Evolutionary conservation across 2,797 vertebrate species (phyloP), one percentile per base, ranked within the genome.

Genomic region (Liasis olivaceus): DNA sequence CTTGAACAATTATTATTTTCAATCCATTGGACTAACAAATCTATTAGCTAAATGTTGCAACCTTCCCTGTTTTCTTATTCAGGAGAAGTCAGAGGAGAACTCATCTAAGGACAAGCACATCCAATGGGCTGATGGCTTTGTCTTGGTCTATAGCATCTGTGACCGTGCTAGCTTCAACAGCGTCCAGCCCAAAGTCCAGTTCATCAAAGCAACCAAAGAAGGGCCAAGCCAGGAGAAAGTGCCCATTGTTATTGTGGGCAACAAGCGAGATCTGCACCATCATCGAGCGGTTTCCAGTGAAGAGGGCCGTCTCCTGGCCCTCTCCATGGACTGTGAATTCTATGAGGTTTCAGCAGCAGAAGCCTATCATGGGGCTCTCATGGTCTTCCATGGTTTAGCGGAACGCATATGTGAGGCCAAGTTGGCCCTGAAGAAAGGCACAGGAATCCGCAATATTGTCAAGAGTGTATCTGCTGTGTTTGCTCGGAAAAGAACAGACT

Each of bases 281-380:
- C 96, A 95, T 0, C 96, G 98, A 9, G 97, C 90, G 0, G 98
- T 98, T 77, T 97, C 98, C 88, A 98, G 98, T 0, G 98, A 98
- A 95, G 98, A 98, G 95, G 98, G 98, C 11, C 95, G 98, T 85
- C 97, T 98, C 59, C 96, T 98, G 91, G 98, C 98, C 1, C 97
- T 98, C 87, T 97, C 97, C 11, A 95, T 97, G 26, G 97, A 98
- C 95, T 98, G 98, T 3, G 97, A 97, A 56, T 98, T 98, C 95
- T 98, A 98, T 0, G 98, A 98, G 93, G 98, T 98, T n/a, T 98
- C 98, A 5, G 98, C 97, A 0, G 98, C 98, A 0, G 98, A 98
- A 93, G 97, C 98, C 90, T 98, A 98, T 90, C 98, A 98, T 0
- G 97, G 98, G 0, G 97, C 98, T 9, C 97, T 98, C 36, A 96